Conservation (phyloP, 2,113 vertebrate species). For the Dicaeum eximium region DNA sequence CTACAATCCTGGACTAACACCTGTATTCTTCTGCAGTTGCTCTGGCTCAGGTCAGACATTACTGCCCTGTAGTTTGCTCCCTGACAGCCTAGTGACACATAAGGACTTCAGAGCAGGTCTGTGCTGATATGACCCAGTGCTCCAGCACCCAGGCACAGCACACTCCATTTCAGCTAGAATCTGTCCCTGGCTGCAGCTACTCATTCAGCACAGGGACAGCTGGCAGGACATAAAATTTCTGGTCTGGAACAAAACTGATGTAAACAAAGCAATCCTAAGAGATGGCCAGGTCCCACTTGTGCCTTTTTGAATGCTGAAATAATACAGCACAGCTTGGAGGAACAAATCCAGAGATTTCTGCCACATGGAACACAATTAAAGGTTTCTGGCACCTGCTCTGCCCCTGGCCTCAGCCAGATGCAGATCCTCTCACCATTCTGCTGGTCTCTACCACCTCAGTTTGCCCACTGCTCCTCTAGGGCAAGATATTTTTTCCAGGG, state of each 20-base stretch:
- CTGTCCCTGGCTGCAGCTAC: neutral
- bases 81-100: accelerated
- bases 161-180: neutral
- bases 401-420: neutral
- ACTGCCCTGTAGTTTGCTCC: neutral
- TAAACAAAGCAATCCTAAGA: neutral
- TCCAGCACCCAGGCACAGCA: neutral
- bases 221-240: neutral
- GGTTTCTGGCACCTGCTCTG: neutral
- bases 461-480: neutral
- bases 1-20: neutral
- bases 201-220: neutral
- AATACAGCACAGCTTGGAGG: neutral
- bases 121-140: neutral
- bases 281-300: neutral
- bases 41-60: neutral
- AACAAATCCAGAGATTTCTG: neutral
- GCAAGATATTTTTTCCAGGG: neutral
- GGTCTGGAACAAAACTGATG: neutral
- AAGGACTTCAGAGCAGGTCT: neutral
- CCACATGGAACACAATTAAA: neutral
- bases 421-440: neutral
- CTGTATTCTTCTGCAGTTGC: neutral
- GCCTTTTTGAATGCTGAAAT: neutral
- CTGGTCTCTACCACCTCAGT: neutral